Percentiles rank a stretch among this genome's conserved stretches.
Conservation (phyloP, 1,140 invertebrate species). For the Spodoptera frugiperda region DNA sequence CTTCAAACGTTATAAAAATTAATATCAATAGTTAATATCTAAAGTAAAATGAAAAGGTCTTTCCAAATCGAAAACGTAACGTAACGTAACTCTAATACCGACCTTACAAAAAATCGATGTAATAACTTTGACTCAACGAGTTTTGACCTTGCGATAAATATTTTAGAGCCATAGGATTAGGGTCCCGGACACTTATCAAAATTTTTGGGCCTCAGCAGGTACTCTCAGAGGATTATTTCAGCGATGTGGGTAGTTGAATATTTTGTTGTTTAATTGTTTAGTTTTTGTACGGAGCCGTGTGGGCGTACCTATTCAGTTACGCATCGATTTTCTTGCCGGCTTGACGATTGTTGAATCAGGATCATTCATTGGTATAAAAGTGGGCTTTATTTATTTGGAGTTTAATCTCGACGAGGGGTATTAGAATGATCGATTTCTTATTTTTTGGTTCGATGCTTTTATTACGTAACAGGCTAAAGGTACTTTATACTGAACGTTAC, state of each 20-base stretch:
- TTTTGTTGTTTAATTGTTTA: slow-evolving; percentile 28
- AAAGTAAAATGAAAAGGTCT: not conserved
- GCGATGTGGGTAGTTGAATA: slow-evolving; percentile 14
- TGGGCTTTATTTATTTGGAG: no score
- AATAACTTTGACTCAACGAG: slow-evolving; percentile 23
- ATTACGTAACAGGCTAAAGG: no score
- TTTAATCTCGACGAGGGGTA: not conserved
- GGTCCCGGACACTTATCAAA: slow-evolving; percentile 4
- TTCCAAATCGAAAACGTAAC: not conserved
- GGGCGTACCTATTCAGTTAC: not conserved
- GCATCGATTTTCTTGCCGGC: not conserved
- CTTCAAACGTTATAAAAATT: no score
- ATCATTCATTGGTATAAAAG: no score
- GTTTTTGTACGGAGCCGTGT: slow-evolving; percentile 12
- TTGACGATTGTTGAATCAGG: not conserved
- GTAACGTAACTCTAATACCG: not conserved
- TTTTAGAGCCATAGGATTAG: slow-evolving; percentile 30
- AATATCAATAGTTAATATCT: not conserved
- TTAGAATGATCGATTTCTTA: not conserved
- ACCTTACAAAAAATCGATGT: slow-evolving; percentile 13
- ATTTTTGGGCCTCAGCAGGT: slow-evolving; percentile 17
- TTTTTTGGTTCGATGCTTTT: no score
- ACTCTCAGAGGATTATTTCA: slow-evolving; percentile 14
- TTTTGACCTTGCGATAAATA: slow-evolving; percentile 35
- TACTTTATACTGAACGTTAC: no score